Evolutionary conservation across 2,797 vertebrate genomes (phyloP), one percentile per base, ranked within the genome.

Genomic region (Sparus aurata): DNA sequence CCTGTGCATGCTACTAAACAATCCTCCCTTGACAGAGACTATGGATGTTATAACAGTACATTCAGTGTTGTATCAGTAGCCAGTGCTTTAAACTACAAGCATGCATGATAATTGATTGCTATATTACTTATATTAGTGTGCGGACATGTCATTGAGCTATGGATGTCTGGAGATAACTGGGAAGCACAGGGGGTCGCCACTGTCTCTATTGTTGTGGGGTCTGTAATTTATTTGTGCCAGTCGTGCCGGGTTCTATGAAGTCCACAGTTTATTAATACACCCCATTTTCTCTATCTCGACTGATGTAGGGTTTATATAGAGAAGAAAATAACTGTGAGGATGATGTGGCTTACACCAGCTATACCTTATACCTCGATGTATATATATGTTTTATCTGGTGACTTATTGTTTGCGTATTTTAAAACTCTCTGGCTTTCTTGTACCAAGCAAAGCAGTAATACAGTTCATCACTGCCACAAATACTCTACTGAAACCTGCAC

Each of bases 261-360:
- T 67, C 47, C 4, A 65, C 5, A 18, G 30, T 45, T 54, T 55
- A 73, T 62, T 61, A 55, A 55, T 55, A 73, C 61, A 53, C 22
- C 52, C 45, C 10, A 43, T 50, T 30, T 45, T 58, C 16, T 69
- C 49, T n/a, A 63, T 55, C 15, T 63, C 5, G 18, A 20, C 60
- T 52, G 30, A 70, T 55, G 15, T 41, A 25, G 1, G 43, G 43
- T 55, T 57, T 55, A 55, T 77, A 57, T n/a, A 25, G 23, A 8
- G 38, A n/a, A 69, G 15, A 23, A 61, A 27, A 67, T 15, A 5
- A 20, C 49, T 25, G 1, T 0, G 16, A 70, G 18, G 30, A 16
- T 45, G 45, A 13, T 46, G 22, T 27, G 20, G 11, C 16, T 60
- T 47, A 23, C 18, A 53, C 22, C 58, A 50, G 16, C 17, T 41